A percentile compares a stretch with the other conserved stretches of the same genome.
Evolutionary conservation across 2,888 invertebrate genomes (phyloP).

Genomic region (Athripsodes cinereus): DNA sequence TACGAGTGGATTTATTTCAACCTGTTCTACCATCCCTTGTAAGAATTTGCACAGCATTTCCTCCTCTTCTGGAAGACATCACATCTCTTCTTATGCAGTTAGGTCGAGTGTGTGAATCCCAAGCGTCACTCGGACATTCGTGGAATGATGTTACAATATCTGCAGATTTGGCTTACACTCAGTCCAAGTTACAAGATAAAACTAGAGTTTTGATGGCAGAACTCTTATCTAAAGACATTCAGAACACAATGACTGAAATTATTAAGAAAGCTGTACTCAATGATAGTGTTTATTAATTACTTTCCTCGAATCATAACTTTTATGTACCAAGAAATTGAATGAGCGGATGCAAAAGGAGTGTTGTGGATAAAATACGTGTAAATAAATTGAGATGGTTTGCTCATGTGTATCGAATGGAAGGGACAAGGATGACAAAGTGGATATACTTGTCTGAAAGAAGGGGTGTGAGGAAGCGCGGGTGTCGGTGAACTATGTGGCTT

Average conservation of each 20-base stretch:
- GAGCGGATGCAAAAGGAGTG: too few species aligned
- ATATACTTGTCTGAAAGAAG: too few species aligned
- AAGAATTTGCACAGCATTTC: conserved; percentile 85
- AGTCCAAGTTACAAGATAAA: conserved; percentile 41
- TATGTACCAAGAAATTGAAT: too few species aligned
- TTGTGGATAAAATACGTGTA: too few species aligned
- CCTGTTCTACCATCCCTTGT: conserved; percentile 81
- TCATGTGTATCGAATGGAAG: too few species aligned
- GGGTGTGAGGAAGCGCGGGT: too few species aligned
- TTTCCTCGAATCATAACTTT: neutral
- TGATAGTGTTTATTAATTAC: conserved; percentile 55
- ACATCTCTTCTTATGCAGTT: conserved; percentile 78
- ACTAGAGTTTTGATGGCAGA: conserved; percentile 47
- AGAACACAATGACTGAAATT: conserved; percentile 54
- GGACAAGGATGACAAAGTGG: too few species aligned
- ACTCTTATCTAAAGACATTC: conserved; percentile 47
- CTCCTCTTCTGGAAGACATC: conserved; percentile 85
- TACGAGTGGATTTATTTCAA: conserved; percentile 75
- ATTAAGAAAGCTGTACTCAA: conserved; percentile 60
- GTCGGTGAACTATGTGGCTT: too few species aligned
- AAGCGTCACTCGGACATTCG: conserved; percentile 66
- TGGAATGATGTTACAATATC: conserved; percentile 48
- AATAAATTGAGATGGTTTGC: too few species aligned
- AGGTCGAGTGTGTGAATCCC: conserved; percentile 78
- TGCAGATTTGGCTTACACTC: conserved; percentile 45